Base-by-base conservation (phyloP, 2,888 invertebrate genomes). In the Pristionchus exspectatus region DNA sequence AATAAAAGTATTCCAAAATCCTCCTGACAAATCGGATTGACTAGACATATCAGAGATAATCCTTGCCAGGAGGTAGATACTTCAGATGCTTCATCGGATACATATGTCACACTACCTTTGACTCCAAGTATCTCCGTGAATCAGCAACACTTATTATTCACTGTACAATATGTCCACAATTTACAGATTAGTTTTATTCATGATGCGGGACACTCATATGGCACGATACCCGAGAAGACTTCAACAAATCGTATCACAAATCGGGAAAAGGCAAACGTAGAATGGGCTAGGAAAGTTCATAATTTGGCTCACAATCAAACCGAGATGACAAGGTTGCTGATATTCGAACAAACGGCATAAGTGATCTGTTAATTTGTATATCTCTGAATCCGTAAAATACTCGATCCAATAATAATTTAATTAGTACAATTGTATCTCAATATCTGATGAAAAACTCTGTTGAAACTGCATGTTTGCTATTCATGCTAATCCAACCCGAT, bases 261-360 rank as follows among this genome's bases (percentile, higher is more conserved):
- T n/a, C 44, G 27, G 38, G 50, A 81, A 81, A 81, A 81, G 81
- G 81, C 81, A 27, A 81, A 81, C 7, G 44, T 81, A 54, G 50
- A 9, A 81, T 9, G 81, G 50, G 81, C 38, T 74, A 54, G 50
- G 54, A 81, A 81, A 44, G 50, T 9, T 54, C 14, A 21, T 24
- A 81, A 81, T 81, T 81, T 81, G 81, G 81, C 81, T 44, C 50
- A 81, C 81, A 81, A 81, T 81, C 44, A 81, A 81, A 81, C 81
- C 81, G 81, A 81, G 81, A 81, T 81, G 81, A 81, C 81, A 81
- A 81, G 54, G 81, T 81, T 74, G 50, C 44, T 81, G 81, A 81
- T 81, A 81, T 81, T 81, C 27, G 7, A 81, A 54, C 27, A 81
- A 81, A 54, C 12, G 33, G n/a, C 2, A 54, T 50, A 81, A 50